phyloP scores from a whole-genome alignment of 2,888 invertebrate genomes.

The Peribatodes rhomboidaria region DNA sequence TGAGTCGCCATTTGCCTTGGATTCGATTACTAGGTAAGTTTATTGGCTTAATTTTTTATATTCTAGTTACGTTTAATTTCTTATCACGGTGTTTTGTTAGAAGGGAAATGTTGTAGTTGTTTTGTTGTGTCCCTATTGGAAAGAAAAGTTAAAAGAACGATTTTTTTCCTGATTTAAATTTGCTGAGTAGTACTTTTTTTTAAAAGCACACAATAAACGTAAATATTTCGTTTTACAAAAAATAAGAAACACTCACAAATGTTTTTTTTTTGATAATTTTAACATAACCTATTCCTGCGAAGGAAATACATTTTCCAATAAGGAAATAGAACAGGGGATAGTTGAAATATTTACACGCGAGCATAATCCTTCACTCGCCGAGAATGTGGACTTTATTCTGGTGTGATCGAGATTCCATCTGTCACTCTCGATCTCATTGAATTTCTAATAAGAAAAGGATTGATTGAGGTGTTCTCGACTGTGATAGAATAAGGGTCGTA shows the following conservation, averaged over 20 bases:
- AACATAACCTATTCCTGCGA: slow-evolving; percentile 27
- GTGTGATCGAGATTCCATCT: not conserved
- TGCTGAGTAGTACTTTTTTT: too few relatives aligned
- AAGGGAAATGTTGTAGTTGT: too few relatives aligned
- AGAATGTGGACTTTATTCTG: slow-evolving; percentile 44
- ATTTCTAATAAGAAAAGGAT: not conserved
- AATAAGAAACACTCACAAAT: not conserved
- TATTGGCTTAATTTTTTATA: not conserved
- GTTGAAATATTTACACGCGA: slow-evolving; percentile 54
- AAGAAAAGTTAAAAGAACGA: too few relatives aligned
- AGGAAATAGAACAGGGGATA: slow-evolving; percentile 37
- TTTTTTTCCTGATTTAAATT: too few relatives aligned
- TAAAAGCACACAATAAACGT: too few relatives aligned
- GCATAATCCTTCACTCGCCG: slow-evolving; percentile 49
- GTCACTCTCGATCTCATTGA: not conserved
- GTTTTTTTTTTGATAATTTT: not conserved
- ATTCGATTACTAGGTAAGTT: not conserved
- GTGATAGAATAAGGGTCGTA: slow-evolving; percentile 36
- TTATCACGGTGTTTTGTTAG: too few relatives aligned
- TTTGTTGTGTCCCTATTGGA: too few relatives aligned
- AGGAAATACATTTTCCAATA: slow-evolving; percentile 36
- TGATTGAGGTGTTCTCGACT: not conserved
- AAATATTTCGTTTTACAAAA: not conserved
- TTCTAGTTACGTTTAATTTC: not conserved
- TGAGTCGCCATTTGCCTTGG: not conserved